Base-by-base conservation (phyloP, 2,888 invertebrate genomes). In the Fragum fragum region DNA sequence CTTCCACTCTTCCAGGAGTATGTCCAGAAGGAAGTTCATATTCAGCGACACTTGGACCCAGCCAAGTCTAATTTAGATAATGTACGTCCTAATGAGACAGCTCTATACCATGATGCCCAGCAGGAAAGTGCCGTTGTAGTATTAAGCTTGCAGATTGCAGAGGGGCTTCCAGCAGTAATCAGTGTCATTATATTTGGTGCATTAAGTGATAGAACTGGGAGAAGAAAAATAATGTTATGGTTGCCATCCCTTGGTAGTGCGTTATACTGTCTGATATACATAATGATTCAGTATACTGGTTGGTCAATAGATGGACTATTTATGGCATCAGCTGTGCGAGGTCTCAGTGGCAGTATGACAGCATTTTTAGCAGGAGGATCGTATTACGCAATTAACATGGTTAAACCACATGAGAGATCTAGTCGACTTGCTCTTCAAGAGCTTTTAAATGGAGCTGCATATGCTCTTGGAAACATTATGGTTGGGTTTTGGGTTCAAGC, bases 111-210 rank as follows among this genome's bases (percentile, higher is more conserved):
- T 71, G 88, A 85, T 59, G 91, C 91, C 0, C 91, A 92, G 75
- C 89, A 88, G 70, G 92, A 92, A 39, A 90, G 90, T 76, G 90
- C 91, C 11, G 70, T 91, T 14, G 86, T 89, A 7, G 90, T 92
- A 1, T 81, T 92, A 9, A 90, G 91, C 55, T 88, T 94, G 16
- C 93, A 93, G 83, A 90, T 93, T 14, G 94, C 94, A 0, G 93
- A 94, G 81, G 91, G 93, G 16, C 85, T 93, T 1, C 94, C 94
- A 28, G 91, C 93, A 18, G 91, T 92, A 5, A 86, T 93, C 6
- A 88, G 90, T 21, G 93, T 94, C 1, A 89, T 94, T 21, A 90
- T 94, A 55, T 87, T 93, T 3, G 94, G 94, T n/a, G 92, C 91
- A 52, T 88, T 92, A 61, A 93, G 94, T 88, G 94, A 94, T 72